Percentiles rank a stretch among this genome's conserved stretches.
phyloP scores from a whole-genome alignment of 2,888 invertebrate genomes.

The Aelia acuminata region DNA sequence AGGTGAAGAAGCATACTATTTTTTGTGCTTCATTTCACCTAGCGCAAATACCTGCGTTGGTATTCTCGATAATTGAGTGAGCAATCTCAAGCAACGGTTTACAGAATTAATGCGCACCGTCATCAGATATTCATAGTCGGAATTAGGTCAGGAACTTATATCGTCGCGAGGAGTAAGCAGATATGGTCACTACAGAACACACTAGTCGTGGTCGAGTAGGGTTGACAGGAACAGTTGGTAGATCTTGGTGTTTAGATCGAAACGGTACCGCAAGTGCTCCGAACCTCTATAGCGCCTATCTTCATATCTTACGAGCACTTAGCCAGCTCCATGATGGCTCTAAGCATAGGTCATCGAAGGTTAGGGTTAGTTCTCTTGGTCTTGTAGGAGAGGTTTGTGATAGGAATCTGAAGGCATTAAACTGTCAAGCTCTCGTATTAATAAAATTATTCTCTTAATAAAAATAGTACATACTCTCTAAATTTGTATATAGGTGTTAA shows the following conservation, averaged over 20 bases:
- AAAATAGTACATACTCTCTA: no score
- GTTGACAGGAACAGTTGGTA: neutral
- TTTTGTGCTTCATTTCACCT: no score
- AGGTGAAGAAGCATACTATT: no score
- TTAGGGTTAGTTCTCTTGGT: neutral
- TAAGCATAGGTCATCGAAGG: neutral
- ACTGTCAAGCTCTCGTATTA: no score
- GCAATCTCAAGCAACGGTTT: neutral
- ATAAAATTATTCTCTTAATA: no score
- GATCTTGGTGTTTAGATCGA: neutral
- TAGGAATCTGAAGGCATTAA: no score
- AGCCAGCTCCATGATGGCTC: neutral
- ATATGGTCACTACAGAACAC: neutral
- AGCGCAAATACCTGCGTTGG: no score
- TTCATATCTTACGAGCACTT: neutral
- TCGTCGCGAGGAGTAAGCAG: neutral
- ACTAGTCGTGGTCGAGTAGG: neutral
- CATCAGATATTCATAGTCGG: neutral
- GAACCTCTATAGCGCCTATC: neutral
- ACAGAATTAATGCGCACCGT: neutral
- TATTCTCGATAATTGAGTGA: neutral
- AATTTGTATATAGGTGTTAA: no score
- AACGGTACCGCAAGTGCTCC: neutral
- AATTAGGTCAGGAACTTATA: neutral
- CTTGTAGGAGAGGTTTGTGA: neutral